These are phyloP conservation scores for Coccyzus lansbergi DNA, from an alignment of 2,797 vertebrate genomes.

Conservation along the genomic window DNA sequence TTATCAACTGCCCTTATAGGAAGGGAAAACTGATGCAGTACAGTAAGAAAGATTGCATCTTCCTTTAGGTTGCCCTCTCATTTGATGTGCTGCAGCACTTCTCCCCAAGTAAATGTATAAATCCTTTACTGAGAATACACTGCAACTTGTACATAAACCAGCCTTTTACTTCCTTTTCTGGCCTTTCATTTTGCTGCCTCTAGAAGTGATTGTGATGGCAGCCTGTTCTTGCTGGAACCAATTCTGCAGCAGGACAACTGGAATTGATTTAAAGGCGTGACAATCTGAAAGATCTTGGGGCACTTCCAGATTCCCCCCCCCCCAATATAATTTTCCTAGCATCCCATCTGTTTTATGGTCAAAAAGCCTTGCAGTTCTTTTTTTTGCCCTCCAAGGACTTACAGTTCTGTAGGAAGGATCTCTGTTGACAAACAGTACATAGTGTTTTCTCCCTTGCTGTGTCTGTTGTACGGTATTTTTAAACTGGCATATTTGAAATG, in stretches of 20 bases:
- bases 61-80: background rate
- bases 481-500: slow-evolving; percentile 34
- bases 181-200: background rate
- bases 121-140: background rate
- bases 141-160: background rate
- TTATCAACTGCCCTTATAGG: background rate
- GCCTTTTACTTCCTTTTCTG: slow-evolving; percentile 17
- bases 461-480: slow-evolving; percentile 49
- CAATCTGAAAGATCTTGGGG: slow-evolving; percentile 8
- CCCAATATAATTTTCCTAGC: background rate
- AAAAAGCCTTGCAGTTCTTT: slow-evolving; percentile 17
- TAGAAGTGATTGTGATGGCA: background rate
- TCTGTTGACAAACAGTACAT: slow-evolving; percentile 27
- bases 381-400: slow-evolving; percentile 51
- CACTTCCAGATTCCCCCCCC: background rate
- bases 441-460: slow-evolving; percentile 23
- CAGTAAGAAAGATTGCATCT: background rate
- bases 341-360: slow-evolving; percentile 24
- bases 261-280: background rate
- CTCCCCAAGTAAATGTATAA: background rate
- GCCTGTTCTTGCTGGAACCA: background rate
- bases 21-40: background rate
- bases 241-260: background rate
- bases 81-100: background rate
- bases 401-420: slow-evolving; percentile 1